Conservation (phyloP, 2,797 vertebrate genomes). For the Etheostoma nigrum region DNA sequence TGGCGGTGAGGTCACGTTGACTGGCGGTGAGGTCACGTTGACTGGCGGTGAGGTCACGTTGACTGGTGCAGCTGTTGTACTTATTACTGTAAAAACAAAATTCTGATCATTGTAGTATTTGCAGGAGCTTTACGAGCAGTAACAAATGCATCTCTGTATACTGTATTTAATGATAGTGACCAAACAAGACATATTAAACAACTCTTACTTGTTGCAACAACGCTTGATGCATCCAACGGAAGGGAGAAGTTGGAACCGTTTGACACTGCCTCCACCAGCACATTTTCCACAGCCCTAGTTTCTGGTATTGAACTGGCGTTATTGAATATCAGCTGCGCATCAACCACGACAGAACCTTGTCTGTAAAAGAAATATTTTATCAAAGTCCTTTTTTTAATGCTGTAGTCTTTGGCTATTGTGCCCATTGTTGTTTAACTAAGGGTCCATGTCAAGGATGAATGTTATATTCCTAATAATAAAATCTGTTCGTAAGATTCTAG, state of each 20-base stretch:
- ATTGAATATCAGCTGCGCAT: slow-evolving; percentile 35
- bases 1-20: background rate
- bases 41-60: background rate
- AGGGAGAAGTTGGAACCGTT: slow-evolving; percentile 9
- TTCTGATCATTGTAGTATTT: too few relatives aligned
- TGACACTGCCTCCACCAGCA: too few relatives aligned
- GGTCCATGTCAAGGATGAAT: background rate
- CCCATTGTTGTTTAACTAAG: background rate
- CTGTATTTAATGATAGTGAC: too few relatives aligned
- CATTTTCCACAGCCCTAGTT: background rate
- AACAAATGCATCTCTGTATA: too few relatives aligned
- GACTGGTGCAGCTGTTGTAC: too few relatives aligned
- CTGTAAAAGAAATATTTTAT: slow-evolving; percentile 1
- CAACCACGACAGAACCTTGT: slow-evolving; percentile 16
- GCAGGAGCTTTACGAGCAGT: too few relatives aligned
- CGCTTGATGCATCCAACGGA: too few relatives aligned
- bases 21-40: background rate
- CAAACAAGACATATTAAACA: too few relatives aligned
- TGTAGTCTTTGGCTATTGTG: too few relatives aligned
- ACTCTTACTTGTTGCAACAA: too few relatives aligned
- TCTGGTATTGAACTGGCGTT: background rate
- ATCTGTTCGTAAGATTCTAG: background rate
- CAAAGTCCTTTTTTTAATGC: background rate
- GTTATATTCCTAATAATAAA: background rate
- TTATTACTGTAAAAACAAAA: too few relatives aligned